Conservation (phyloP, 2,888 invertebrate genomes). For the Steinernema carpocapsae region DNA sequence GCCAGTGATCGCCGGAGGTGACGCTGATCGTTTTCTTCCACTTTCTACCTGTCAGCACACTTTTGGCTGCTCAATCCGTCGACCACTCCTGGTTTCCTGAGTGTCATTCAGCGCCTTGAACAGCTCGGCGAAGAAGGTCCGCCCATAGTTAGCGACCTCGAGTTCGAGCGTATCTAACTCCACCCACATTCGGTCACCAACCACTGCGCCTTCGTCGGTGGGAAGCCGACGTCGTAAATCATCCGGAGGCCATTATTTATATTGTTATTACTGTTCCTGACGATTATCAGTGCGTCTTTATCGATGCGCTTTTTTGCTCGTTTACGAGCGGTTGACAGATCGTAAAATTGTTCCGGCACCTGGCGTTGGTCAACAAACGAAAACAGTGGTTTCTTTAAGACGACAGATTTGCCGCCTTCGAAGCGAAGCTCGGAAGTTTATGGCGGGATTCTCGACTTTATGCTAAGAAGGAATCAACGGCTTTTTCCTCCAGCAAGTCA, state of each 20-base stretch:
- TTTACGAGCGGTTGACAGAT: slow-evolving; percentile 35
- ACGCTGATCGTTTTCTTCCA: slow-evolving; percentile 17
- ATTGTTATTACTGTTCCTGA: slow-evolving; percentile 34
- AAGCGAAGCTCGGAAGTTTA: background rate
- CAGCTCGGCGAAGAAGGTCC: slow-evolving; percentile 10
- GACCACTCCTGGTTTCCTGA: slow-evolving; percentile 11
- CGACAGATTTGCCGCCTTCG: background rate
- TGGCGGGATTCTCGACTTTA: background rate
- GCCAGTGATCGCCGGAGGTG: slow-evolving; percentile 15
- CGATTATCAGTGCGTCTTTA: slow-evolving; percentile 35
- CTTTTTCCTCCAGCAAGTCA: slow-evolving; percentile 24
- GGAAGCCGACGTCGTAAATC: slow-evolving; percentile 35
- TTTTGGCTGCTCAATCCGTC: slow-evolving; percentile 4
- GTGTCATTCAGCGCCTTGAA: slow-evolving; percentile 26
- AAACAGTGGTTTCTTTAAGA: slow-evolving; percentile 17
- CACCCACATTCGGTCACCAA: slow-evolving; percentile 26
- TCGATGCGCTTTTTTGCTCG: slow-evolving; percentile 33
- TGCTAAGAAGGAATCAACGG: slow-evolving; percentile 10
- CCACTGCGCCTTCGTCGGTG: slow-evolving; percentile 22
- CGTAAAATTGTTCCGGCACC: slow-evolving; percentile 28
- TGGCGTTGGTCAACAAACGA: slow-evolving; percentile 17
- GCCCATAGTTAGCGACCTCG: slow-evolving; percentile 35
- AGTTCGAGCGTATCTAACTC: slow-evolving; percentile 30
- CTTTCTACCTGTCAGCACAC: slow-evolving; percentile 1
- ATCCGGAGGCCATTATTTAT: slow-evolving; percentile 34